Conservation (phyloP, 2,888 invertebrate genomes). For the Prenolepis imparis region DNA sequence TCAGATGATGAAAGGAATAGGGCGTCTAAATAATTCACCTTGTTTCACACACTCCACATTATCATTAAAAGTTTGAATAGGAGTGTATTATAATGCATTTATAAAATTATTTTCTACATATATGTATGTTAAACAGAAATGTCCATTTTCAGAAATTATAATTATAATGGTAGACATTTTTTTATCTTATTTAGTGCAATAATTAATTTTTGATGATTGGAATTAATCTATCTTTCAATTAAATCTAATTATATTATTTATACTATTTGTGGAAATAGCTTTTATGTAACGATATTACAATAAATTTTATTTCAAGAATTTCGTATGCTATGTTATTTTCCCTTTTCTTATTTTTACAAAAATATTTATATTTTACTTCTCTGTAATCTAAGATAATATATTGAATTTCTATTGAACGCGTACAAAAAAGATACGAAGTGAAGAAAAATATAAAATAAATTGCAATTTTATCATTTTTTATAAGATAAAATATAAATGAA, state of each 20-base stretch:
- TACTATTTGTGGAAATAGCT: not conserved
- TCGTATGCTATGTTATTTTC: too few relatives aligned
- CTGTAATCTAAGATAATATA: not conserved
- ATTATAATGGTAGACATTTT: not conserved
- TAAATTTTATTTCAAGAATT: not conserved
- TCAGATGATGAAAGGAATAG: not conserved
- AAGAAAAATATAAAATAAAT: too few relatives aligned
- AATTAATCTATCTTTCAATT: not conserved
- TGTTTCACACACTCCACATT: not conserved
- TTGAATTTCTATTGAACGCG: too few relatives aligned
- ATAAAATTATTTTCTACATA: not conserved
- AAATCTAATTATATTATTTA: not conserved
- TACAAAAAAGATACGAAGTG: too few relatives aligned
- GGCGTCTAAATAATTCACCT: conserved; percentile 14
- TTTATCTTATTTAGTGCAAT: not conserved
- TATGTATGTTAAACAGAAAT: not conserved
- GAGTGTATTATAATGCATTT: not conserved
- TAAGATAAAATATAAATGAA: too few relatives aligned
- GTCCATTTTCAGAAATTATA: not conserved
- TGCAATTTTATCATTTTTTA: too few relatives aligned
- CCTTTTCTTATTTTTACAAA: not conserved
- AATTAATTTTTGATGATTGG: not conserved
- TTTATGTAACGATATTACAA: not conserved
- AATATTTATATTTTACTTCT: not conserved
- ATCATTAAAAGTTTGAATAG: not conserved